Evolutionary conservation across 64 coral and sea anemone species (phyloP).

Genomic region (Pachyseris speciosa): DNA sequence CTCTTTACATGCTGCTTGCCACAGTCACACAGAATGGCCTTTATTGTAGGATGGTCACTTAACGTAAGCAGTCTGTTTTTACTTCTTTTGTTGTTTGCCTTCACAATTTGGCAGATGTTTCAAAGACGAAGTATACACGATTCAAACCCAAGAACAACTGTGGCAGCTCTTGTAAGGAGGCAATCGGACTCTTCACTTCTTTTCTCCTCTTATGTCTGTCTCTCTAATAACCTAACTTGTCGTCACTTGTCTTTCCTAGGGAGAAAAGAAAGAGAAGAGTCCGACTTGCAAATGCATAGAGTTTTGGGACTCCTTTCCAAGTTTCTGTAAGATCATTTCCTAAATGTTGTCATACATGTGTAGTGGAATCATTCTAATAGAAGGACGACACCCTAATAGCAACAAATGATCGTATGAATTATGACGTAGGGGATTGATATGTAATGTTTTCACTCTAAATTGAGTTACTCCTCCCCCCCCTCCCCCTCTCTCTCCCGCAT

Average conservation of each 20-base stretch:
- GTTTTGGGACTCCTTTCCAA: conserved; percentile 38
- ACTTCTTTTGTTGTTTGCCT: not conserved
- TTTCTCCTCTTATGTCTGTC: conserved; percentile 33
- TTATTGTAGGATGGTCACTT: not conserved
- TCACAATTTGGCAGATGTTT: conserved; percentile 35
- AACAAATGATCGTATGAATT: not conserved
- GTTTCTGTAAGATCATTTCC: conserved; percentile 33
- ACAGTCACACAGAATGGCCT: not conserved
- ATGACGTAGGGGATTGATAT: not conserved
- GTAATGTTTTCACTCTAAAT: too few species aligned
- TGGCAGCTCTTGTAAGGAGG: conserved; percentile 49
- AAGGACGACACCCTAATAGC: not conserved
- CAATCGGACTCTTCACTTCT: conserved; percentile 51
- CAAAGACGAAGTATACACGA: conserved; percentile 1
- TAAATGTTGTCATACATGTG: not conserved
- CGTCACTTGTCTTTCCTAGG: conserved; percentile 52
- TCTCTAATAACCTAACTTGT: conserved; percentile 20
- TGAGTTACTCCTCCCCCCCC: too few species aligned
- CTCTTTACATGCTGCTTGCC: conserved; percentile 35
- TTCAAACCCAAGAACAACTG: conserved; percentile 27
- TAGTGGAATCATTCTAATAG: not conserved
- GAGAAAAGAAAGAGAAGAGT: conserved; percentile 54
- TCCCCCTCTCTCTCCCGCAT: too few species aligned
- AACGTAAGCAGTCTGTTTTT: not conserved
- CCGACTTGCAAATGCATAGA: conserved; percentile 44